Evolutionary conservation across 1,140 invertebrate species (phyloP).

Genomic region (Papilio dardanus): DNA sequence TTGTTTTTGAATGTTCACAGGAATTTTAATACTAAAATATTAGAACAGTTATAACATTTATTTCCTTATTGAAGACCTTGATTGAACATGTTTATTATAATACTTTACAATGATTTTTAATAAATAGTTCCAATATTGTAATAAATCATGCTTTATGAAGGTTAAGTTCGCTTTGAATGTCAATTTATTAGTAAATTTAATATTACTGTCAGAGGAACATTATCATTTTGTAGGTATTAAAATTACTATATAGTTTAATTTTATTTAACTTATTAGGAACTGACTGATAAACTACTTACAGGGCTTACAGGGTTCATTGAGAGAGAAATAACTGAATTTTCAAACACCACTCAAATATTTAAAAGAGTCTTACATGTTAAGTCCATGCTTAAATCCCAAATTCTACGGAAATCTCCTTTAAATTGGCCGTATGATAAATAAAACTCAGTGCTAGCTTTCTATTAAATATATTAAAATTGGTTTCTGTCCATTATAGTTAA

Average conservation of each 20-base stretch:
- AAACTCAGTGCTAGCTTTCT: too few relatives aligned
- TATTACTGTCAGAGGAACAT: not conserved
- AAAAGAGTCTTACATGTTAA: too few relatives aligned
- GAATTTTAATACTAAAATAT: not conserved
- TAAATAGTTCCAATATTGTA: constrained; percentile 1
- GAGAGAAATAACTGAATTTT: too few relatives aligned
- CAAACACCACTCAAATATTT: too few relatives aligned
- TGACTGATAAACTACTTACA: not conserved
- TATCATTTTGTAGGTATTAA: not conserved
- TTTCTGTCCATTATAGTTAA: too few relatives aligned
- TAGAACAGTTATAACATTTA: not conserved
- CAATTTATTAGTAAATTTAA: not conserved
- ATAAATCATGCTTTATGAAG: constrained; percentile 16
- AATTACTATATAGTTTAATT: not conserved
- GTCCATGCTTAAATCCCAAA: too few relatives aligned
- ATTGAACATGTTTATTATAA: constrained; percentile 13
- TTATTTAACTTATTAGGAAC: not conserved
- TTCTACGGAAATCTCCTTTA: too few relatives aligned
- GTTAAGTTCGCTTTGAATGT: not conserved
- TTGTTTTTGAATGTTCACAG: constrained; percentile 18
- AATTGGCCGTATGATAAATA: too few relatives aligned
- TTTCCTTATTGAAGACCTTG: constrained; percentile 20
- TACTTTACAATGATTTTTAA: constrained; percentile 1
- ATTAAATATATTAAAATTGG: too few relatives aligned
- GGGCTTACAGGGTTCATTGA: too few relatives aligned